A percentile compares a stretch with the other conserved stretches of the same genome.
These are phyloP conservation scores for Lamproptera curius DNA, from an alignment of 2,888 invertebrate genomes.

Conservation along the genomic window DNA sequence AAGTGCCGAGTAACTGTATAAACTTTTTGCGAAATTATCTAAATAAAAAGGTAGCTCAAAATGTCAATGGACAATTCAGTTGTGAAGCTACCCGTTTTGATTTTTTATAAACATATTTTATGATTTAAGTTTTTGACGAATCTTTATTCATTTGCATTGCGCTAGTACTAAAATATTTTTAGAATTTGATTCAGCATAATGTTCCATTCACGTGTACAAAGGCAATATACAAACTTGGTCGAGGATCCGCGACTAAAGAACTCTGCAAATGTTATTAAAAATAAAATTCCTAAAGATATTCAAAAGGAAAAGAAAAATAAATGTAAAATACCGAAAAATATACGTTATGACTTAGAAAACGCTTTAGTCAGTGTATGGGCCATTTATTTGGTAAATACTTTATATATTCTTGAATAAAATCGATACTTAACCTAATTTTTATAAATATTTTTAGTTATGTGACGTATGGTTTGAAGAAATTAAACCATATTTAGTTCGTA, in stretches of 20 bases:
- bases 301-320: conserved; percentile 35
- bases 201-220: conserved; percentile 9
- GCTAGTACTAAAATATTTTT: conserved; percentile 1
- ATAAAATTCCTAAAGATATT: conserved; percentile 17
- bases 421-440: too few relatives aligned
- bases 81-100: conserved; percentile 1
- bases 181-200: conserved; percentile 3
- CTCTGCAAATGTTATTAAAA: not conserved
- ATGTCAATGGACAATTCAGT: conserved; percentile 11
- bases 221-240: conserved; percentile 4
- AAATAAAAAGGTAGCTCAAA: conserved; percentile 13
- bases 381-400: not conserved
- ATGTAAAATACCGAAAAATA: conserved; percentile 50
- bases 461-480: conserved; percentile 72
- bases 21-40: conserved; percentile 6
- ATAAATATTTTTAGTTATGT: conserved; percentile 52
- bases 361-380: conserved; percentile 61
- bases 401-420: too few relatives aligned
- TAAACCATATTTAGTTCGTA: conserved; percentile 61
- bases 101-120: conserved; percentile 7
- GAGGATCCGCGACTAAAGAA: conserved; percentile 4
- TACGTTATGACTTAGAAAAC: conserved; percentile 63
- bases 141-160: conserved; percentile 5
- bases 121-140: conserved; percentile 14
- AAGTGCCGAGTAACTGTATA: too few relatives aligned